phyloP scores from a whole-genome alignment of 2,888 invertebrate species.

The Leucophenga montana region DNA sequence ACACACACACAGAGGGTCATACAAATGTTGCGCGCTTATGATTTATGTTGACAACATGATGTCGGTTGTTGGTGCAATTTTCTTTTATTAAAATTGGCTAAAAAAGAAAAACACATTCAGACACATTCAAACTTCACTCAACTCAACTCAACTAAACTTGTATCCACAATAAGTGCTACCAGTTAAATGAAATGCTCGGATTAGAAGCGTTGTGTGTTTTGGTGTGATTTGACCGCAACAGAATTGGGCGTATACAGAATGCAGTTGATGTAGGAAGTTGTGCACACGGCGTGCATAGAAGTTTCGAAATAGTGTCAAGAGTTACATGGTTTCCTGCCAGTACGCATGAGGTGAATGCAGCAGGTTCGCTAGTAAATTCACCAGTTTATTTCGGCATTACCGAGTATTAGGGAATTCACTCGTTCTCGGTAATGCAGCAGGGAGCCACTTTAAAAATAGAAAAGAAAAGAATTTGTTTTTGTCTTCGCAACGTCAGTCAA shows the following conservation, averaged over 20 bases:
- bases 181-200: slow-evolving; percentile 6
- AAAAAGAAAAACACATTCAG: slow-evolving; percentile 1
- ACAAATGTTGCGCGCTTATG: neutral
- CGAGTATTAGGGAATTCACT: no score
- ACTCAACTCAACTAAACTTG: neutral
- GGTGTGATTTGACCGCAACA: slow-evolving; percentile 2
- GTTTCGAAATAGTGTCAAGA: neutral
- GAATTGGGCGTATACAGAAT: neutral
- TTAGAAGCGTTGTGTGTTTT: slow-evolving; percentile 2
- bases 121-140: no score
- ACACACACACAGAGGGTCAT: no score
- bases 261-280: neutral
- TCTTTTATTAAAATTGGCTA: slow-evolving; percentile 21
- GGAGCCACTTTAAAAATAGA: no score
- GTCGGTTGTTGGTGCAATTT: slow-evolving; percentile 10
- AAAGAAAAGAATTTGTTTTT: no score
- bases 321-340: no score
- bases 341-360: no score
- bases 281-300: neutral
- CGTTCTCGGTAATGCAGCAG: no score
- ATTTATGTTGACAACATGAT: slow-evolving; percentile 11
- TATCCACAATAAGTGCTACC: no score
- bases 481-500: no score
- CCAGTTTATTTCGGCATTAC: no score
- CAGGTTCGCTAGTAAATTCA: no score